A percentile compares a stretch with the other conserved stretches of the same genome.
These are phyloP conservation scores for Chloroclysta siterata DNA, from an alignment of 2,888 invertebrate genomes.

Conservation along the genomic window DNA sequence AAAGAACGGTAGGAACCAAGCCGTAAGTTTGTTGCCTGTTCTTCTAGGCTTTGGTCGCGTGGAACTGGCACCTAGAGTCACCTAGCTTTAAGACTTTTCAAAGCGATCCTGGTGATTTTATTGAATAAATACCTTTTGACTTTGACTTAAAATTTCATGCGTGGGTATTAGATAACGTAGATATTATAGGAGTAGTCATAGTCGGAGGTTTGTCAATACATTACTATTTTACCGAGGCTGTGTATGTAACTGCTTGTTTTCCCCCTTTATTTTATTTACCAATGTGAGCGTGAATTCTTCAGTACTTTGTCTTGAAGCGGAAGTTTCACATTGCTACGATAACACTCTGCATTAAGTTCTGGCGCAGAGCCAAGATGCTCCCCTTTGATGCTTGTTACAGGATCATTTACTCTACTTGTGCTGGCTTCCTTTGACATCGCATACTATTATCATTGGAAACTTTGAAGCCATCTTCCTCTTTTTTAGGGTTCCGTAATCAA, in stretches of 20 bases:
- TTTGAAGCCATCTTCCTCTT: not conserved
- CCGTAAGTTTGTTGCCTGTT: too few species aligned
- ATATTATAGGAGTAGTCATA: too few species aligned
- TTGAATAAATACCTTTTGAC: too few species aligned
- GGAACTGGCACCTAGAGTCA: too few species aligned
- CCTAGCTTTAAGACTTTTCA: too few species aligned
- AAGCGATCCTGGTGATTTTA: too few species aligned
- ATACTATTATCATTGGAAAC: not conserved
- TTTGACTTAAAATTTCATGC: too few species aligned
- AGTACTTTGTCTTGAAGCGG: slow-evolving; percentile 1
- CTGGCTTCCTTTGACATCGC: slow-evolving; percentile 21
- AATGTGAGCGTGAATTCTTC: not conserved
- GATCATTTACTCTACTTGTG: slow-evolving; percentile 18
- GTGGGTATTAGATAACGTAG: too few species aligned
- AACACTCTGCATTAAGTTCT: slow-evolving; percentile 17
- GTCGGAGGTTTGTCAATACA: too few species aligned
- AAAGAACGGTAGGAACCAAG: too few species aligned
- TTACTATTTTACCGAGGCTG: not conserved
- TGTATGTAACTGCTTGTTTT: not conserved
- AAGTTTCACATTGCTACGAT: slow-evolving; percentile 12
- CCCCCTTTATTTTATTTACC: not conserved
- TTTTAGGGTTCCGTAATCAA: too few species aligned
- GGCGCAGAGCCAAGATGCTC: slow-evolving; percentile 16
- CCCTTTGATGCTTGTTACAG: slow-evolving; percentile 19
- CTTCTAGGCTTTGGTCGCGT: too few species aligned